Evolutionary conservation across 2,113 vertebrate species (phyloP).

Genomic region (Chaetops frenatus): DNA sequence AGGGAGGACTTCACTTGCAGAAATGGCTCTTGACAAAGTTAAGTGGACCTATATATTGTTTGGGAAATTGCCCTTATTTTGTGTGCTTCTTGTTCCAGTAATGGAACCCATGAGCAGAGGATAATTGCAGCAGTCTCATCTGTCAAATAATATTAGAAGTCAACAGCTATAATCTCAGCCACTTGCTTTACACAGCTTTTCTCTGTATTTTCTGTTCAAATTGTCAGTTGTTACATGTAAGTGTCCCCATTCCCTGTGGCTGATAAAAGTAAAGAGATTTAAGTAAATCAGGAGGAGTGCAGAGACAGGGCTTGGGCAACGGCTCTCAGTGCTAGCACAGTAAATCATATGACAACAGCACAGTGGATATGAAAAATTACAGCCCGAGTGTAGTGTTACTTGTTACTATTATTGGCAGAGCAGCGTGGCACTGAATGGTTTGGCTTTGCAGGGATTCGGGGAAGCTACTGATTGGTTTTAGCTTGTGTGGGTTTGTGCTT

Average conservation of each 20-base stretch:
- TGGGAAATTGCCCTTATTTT: conserved; percentile 92
- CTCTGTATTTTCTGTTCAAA: conserved; percentile 77
- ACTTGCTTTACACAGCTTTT: conserved; percentile 78
- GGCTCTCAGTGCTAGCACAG: conserved; percentile 23
- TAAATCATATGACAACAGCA: conserved; percentile 62
- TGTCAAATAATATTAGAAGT: conserved; percentile 92
- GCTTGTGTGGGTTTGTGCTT: conserved; percentile 30
- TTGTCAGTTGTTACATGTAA: conserved; percentile 81
- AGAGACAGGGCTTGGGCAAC: conserved; percentile 30
- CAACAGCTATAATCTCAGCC: conserved; percentile 85
- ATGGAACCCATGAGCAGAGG: conserved; percentile 87
- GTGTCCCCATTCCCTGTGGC: conserved; percentile 73
- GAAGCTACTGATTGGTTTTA: conserved; percentile 42
- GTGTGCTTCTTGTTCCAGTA: conserved; percentile 85
- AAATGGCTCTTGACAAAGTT: conserved; percentile 90
- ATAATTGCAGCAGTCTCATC: conserved; percentile 90
- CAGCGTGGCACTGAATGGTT: neutral
- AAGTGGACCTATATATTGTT: conserved; percentile 91
- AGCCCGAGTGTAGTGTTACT: conserved; percentile 38
- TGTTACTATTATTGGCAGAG: conserved; percentile 68
- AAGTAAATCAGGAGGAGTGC: conserved; percentile 74
- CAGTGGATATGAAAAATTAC: conserved; percentile 65
- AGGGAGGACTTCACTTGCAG: conserved; percentile 75
- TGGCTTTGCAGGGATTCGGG: conserved; percentile 9
- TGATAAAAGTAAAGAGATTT: conserved; percentile 77